Evolutionary conservation across 2,888 invertebrate genomes (phyloP).

Genomic region (Saturnia pavonia): DNA sequence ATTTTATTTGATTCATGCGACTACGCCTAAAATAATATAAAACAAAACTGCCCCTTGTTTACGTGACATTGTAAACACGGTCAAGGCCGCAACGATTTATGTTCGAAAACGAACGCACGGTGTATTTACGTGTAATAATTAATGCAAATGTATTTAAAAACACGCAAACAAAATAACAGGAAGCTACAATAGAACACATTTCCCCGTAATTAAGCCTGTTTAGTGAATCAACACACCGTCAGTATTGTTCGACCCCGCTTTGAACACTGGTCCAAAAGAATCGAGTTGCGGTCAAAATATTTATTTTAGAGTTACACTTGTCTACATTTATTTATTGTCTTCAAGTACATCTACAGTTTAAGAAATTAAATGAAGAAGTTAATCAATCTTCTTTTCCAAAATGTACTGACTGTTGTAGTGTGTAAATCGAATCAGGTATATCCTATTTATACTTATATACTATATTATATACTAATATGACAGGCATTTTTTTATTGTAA

Average conservation of each 20-base stretch:
- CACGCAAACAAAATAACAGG: constrained; percentile 6
- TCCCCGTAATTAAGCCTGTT: constrained; percentile 16
- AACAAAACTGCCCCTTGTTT: not conserved
- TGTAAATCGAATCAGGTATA: no score
- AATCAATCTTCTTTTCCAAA: no score
- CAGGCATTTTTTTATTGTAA: no score
- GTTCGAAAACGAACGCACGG: not conserved
- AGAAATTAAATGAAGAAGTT: no score
- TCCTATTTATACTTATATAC: no score
- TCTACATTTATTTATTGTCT: not conserved
- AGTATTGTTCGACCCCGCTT: not conserved
- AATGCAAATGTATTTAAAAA: constrained; percentile 7
- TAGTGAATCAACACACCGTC: not conserved
- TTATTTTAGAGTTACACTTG: not conserved
- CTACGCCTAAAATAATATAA: no score
- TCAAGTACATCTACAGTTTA: not conserved
- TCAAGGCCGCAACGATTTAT: not conserved
- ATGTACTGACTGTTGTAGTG: no score
- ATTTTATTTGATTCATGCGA: no score
- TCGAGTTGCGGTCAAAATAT: not conserved
- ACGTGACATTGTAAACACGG: not conserved
- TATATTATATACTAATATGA: no score
- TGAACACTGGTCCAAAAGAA: constrained; percentile 7
- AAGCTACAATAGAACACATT: constrained; percentile 10
- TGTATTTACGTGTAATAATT: not conserved